Base-by-base conservation (phyloP, 2,797 vertebrate species). In the Parambassis ranga region DNA sequence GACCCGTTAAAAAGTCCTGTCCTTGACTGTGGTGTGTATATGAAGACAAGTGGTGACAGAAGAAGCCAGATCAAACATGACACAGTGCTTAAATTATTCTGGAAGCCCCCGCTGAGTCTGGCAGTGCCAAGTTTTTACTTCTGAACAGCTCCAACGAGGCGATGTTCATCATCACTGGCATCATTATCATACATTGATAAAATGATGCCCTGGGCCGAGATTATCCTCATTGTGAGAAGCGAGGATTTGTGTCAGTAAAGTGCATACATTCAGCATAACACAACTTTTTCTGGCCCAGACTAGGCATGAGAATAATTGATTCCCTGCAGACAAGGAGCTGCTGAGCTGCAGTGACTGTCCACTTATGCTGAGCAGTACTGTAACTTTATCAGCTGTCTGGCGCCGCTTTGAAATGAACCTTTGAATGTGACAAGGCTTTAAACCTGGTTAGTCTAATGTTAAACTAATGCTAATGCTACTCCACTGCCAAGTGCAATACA, bases 261-360 rank as follows among this genome's bases (percentile, higher is more conserved):
- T 4, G 2, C 13, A 46, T 16, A 16, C 7, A n/a, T 66, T 35
- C 37, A 39, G 36, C 30, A 66, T 42, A 46, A 53, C 37, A 37
- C 19, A n/a, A n/a, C n/a, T n/a, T 59, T 51, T 20, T 42, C 22
- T 39, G 24, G 36, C 44, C 18, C 47, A 68, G 64, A 52, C 53
- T 9, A 16, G 52, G 46, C 37, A 10, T 57, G 59, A 69, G 76
- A 81, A 74, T 71, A 76, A 75, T 38, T 66, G 49, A 65, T 62
- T 48, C 44, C 69, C 62, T 18, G 16, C 44, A 64, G 74, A 67
- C 32, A 30, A 56, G 63, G 31, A 61, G 37, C 30, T 27, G 24
- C 47, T 32, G 50, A 65, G 53, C 51, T 10, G 44, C 47, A 32
- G 58, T 7, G 44, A 74, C 60, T 4, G 57, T 66, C 61, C 47